These are phyloP conservation scores for Umimayanthus kanabou DNA, from an alignment of 92 coral and sea anemone species.

Conservation along the genomic window DNA sequence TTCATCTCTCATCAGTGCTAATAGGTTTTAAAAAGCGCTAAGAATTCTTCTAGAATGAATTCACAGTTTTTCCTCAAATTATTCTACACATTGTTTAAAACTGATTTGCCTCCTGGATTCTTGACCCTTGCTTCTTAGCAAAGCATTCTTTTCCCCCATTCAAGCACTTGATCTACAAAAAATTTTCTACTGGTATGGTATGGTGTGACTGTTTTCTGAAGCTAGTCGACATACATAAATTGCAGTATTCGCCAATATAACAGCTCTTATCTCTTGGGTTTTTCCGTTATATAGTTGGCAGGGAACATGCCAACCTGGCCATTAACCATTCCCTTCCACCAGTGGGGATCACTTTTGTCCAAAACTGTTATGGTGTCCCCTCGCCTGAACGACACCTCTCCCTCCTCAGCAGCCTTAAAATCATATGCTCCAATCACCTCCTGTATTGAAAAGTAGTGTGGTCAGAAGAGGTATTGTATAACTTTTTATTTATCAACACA, in stretches of 20 bases:
- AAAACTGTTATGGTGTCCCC: constrained; percentile 83
- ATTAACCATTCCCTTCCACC: constrained; percentile 91
- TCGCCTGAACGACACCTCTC: constrained; percentile 78
- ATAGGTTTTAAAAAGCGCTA: background rate
- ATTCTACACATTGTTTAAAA: background rate
- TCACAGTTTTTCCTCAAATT: background rate
- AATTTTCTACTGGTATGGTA: background rate
- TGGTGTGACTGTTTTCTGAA: constrained; percentile 2
- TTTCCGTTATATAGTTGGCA: constrained; percentile 71
- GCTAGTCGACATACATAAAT: background rate
- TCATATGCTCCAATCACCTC: constrained; percentile 49
- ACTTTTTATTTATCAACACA: background rate
- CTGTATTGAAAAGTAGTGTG: constrained; percentile 10
- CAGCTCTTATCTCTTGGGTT: constrained; percentile 20
- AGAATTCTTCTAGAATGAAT: background rate
- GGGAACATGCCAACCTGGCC: constrained; percentile 83
- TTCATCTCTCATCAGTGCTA: background rate
- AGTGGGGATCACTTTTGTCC: constrained; percentile 75
- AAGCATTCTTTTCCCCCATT: background rate
- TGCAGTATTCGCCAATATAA: background rate
- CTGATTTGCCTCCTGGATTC: background rate
- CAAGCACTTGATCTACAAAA: constrained; percentile 1
- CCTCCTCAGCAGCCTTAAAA: constrained; percentile 87
- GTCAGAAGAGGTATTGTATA: background rate
- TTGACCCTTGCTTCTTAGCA: background rate